A percentile compares a stretch with the other conserved stretches of the same genome.
phyloP scores from a whole-genome alignment of 2,113 vertebrate genomes.

The Eurypyga helias region DNA sequence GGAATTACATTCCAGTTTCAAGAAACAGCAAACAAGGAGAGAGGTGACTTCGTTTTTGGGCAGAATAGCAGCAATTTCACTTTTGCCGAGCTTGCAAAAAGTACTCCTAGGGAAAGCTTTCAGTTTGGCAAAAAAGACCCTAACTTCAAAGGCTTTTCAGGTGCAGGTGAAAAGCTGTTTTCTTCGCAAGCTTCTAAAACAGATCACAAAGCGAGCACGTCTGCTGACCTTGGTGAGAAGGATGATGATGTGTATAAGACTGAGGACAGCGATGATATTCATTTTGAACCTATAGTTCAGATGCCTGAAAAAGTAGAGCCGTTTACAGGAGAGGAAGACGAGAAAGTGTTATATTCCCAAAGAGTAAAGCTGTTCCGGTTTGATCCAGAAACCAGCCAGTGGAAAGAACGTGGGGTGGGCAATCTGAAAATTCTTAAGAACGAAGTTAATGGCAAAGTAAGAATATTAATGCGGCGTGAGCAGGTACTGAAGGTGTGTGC shows the following conservation, averaged over 20 bases:
- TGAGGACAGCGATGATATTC: conserved; percentile 93
- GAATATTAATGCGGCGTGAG: conserved; percentile 95
- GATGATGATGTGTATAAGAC: conserved; percentile 94
- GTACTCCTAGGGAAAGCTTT: conserved; percentile 78
- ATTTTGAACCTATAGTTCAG: conserved; percentile 96
- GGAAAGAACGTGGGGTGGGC: conserved; percentile 97
- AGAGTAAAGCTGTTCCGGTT: conserved; percentile 95
- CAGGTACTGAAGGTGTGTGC: conserved; percentile 98
- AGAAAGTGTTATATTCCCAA: conserved; percentile 90
- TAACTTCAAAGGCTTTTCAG: conserved; percentile 88
- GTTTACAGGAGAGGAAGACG: conserved; percentile 96
- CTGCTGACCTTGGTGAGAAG: conserved; percentile 77
- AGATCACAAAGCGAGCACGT: conserved; percentile 69
- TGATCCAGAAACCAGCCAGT: conserved; percentile 89
- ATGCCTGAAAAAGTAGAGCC: conserved; percentile 96
- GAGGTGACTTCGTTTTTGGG: conserved; percentile 80
- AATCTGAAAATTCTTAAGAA: conserved; percentile 95
- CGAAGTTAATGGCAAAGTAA: conserved; percentile 86
- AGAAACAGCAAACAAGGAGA: conserved; percentile 52
- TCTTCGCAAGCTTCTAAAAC: conserved; percentile 70
- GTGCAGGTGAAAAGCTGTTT: conserved; percentile 89
- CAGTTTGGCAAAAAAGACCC: conserved; percentile 88
- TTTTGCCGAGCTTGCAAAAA: conserved; percentile 92
- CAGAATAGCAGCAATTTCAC: conserved; percentile 79
- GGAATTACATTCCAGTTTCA: conserved; percentile 29